Base-by-base conservation (phyloP, 2,888 invertebrate genomes). In the Lasioglossum pauxillum region DNA sequence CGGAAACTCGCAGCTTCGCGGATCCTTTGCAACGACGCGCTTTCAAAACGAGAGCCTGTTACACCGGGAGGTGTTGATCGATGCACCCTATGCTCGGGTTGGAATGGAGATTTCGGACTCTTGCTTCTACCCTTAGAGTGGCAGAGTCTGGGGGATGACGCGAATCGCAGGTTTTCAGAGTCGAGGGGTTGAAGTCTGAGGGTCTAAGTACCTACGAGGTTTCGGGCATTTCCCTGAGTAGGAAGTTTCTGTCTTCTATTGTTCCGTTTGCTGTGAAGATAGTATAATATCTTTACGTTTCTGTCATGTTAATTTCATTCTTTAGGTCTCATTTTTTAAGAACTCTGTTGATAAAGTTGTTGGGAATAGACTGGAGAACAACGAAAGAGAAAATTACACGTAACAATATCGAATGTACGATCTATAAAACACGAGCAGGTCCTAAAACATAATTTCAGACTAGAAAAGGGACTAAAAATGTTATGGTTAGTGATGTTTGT, bases 1-100 rank as follows among this genome's bases (percentile, higher is more conserved):
- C 74, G 78, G 82, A 78, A 82, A 35, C 78, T 84, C 60, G 73
- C 44, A 76, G 76, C 67, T 74, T 12, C 31, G 10, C 19, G 71
- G 12, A 23, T 41, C 53, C 69, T 53, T 49, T 12, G 19, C 23
- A 16, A 77, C 67, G 44, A 44, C 35, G 27, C 14, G 64, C 44
- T 14, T 60, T 46, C n/a, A 16, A 44, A 41, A 57, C 35, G 72
- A 19, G 75, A 31, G 44, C 16, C 49, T 41, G 69, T 44, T 44
- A 35, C 31, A 53, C 23, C 16, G 35, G 8, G n/a, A 49, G 49
- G 69, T 35, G 69, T 49, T 31, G 69, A 69, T 46, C 76, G 76
- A 77, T 77, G 46, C 35, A 46, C 67, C 46, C n/a, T 67, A 49
- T 35, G 49, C 46, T 77, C 46, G 35, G 46, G n/a, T 23, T n/a